A percentile compares a stretch with the other conserved stretches of the same genome.
These are phyloP conservation scores for Dryas iulia DNA, from an alignment of 1,140 invertebrate genomes.

Conservation along the genomic window DNA sequence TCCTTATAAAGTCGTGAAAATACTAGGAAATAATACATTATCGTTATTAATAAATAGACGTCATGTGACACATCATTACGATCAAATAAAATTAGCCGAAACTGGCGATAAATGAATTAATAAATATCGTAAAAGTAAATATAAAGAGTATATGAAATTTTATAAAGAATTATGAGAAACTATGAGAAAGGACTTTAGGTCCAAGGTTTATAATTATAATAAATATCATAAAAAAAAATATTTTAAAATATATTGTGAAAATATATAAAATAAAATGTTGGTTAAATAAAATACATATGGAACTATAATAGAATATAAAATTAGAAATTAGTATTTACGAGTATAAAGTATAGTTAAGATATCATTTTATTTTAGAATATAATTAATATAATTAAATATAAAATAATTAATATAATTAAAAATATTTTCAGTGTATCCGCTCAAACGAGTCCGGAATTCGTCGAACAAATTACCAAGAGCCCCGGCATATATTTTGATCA, in stretches of 20 bases:
- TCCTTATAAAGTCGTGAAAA: conserved; percentile 24
- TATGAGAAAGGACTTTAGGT: too few relatives aligned
- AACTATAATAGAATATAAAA: too few relatives aligned
- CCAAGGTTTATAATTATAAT: too few relatives aligned
- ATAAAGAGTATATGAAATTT: too few relatives aligned
- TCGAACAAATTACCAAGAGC: conserved; percentile 29
- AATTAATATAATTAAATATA: too few relatives aligned
- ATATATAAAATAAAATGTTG: neutral
- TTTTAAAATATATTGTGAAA: too few relatives aligned
- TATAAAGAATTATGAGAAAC: too few relatives aligned
- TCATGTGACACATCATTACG: conserved; percentile 25
- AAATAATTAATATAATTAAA: neutral
- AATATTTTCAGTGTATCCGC: neutral
- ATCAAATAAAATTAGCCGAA: conserved; percentile 20
- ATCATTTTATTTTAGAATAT: too few relatives aligned
- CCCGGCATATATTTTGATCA: conserved; percentile 37
- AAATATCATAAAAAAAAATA: too few relatives aligned
- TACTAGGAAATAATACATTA: conserved; percentile 25
- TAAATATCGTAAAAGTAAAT: too few relatives aligned
- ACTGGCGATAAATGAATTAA: neutral
- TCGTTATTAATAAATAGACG: conserved; percentile 25
- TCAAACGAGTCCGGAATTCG: neutral
- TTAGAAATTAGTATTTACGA: too few relatives aligned
- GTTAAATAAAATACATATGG: neutral
- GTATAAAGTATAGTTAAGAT: too few relatives aligned